phyloP scores from a whole-genome alignment of 2,888 invertebrate species.

The Heliconius aoede region DNA sequence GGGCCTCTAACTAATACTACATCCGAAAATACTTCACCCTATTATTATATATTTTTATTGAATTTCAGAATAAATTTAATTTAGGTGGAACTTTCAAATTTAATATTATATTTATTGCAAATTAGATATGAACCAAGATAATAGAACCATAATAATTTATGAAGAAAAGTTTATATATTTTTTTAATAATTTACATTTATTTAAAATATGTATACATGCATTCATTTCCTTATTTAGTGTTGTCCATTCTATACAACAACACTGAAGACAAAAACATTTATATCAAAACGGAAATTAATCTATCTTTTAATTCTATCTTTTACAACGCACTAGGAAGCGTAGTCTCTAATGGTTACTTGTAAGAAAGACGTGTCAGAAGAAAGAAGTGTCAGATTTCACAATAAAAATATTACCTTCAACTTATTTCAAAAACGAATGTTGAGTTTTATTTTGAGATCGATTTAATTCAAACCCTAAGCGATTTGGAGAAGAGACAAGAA shows the following conservation, averaged over 20 bases:
- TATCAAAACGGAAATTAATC: background rate
- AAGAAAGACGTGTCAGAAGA: too few relatives aligned
- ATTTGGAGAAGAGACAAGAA: constrained; percentile 21
- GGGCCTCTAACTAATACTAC: constrained; percentile 81
- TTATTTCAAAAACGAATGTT: too few relatives aligned
- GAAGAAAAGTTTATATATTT: too few relatives aligned
- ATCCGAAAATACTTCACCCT: constrained; percentile 71
- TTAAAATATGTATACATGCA: too few relatives aligned
- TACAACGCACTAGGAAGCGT: background rate
- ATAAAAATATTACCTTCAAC: background rate
- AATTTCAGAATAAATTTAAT: background rate
- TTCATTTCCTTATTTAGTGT: background rate
- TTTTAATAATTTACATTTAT: too few relatives aligned
- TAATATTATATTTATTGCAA: background rate
- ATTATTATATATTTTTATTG: constrained; percentile 59
- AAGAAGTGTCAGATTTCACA: background rate
- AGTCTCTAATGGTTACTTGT: background rate
- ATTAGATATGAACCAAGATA: too few relatives aligned
- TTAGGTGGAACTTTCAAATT: background rate
- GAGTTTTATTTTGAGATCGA: background rate
- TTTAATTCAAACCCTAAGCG: background rate
- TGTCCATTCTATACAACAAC: background rate
- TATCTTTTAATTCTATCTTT: background rate
- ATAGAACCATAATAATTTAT: too few relatives aligned
- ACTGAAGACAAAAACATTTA: background rate